A percentile compares a stretch with the other conserved stretches of the same genome.
Evolutionary conservation across 2,113 vertebrate genomes (phyloP).

Genomic region (Oceanites oceanicus): DNA sequence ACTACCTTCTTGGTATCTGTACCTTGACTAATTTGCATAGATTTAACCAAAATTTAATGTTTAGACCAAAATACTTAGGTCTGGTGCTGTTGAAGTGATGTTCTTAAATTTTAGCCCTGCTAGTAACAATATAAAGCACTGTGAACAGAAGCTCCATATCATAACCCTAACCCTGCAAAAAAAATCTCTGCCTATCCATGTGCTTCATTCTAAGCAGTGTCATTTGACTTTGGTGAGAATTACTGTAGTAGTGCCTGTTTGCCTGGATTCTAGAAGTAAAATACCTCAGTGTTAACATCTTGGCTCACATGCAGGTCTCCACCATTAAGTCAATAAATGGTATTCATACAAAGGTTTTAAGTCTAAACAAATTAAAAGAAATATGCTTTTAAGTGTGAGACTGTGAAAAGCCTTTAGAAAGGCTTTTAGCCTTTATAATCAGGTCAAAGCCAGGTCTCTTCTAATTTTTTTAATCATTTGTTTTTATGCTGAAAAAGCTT

Average conservation of each 20-base stretch:
- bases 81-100: rapidly evolving
- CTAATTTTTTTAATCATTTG: not conserved
- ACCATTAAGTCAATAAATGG: not conserved
- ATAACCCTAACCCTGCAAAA: not conserved
- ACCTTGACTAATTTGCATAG: not conserved
- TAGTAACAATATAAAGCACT: not conserved
- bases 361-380: not conserved
- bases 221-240: not conserved
- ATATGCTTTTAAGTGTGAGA: not conserved
- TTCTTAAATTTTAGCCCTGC: not conserved
- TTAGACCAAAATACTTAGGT: not conserved
- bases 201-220: not conserved
- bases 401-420: not conserved
- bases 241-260: not conserved
- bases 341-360: not conserved
- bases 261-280: not conserved
- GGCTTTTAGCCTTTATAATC: not conserved
- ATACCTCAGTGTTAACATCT: not conserved
- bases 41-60: not conserved
- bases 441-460: not conserved
- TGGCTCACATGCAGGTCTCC: not conserved
- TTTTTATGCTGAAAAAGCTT: not conserved
- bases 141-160: not conserved
- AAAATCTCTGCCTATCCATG: not conserved
- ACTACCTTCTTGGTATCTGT: not conserved